phyloP scores from a whole-genome alignment of 2,797 vertebrate genomes.

The Anguilla pacifica region DNA sequence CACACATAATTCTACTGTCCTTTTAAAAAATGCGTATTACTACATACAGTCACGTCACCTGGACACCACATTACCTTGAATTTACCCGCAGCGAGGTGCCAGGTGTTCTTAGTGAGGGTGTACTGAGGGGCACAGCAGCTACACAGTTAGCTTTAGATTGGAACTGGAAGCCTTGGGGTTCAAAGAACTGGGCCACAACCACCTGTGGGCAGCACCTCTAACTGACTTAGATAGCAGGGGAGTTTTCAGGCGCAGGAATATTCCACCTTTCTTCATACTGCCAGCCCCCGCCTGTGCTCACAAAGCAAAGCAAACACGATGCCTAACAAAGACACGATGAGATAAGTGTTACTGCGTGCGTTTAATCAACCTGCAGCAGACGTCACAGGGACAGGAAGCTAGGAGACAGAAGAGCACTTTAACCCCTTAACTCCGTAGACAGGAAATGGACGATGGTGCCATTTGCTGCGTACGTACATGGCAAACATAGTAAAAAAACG shows the following conservation, averaged over 20 bases:
- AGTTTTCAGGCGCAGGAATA: background rate
- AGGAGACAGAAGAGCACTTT: background rate
- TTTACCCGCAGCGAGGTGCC: background rate
- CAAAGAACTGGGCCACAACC: background rate
- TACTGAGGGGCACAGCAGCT: background rate
- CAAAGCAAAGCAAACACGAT: background rate
- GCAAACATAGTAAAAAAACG: background rate
- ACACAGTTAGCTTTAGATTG: background rate
- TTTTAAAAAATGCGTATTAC: background rate
- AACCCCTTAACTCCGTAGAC: background rate
- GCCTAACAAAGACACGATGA: background rate
- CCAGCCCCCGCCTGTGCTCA: background rate
- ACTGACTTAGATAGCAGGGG: background rate
- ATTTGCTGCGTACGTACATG: background rate
- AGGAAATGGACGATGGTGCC: background rate
- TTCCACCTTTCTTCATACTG: background rate
- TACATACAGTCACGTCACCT: background rate
- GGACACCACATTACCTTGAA: background rate
- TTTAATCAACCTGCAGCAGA: background rate
- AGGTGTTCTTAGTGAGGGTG: background rate
- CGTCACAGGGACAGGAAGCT: background rate
- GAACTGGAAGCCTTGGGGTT: background rate
- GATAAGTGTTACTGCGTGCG: background rate
- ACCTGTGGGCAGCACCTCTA: background rate
- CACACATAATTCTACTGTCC: background rate